Percentiles rank a stretch among this genome's conserved stretches.
Evolutionary conservation across 2,113 vertebrate species (phyloP).

Genomic region (Petrocephalus zakoni): DNA sequence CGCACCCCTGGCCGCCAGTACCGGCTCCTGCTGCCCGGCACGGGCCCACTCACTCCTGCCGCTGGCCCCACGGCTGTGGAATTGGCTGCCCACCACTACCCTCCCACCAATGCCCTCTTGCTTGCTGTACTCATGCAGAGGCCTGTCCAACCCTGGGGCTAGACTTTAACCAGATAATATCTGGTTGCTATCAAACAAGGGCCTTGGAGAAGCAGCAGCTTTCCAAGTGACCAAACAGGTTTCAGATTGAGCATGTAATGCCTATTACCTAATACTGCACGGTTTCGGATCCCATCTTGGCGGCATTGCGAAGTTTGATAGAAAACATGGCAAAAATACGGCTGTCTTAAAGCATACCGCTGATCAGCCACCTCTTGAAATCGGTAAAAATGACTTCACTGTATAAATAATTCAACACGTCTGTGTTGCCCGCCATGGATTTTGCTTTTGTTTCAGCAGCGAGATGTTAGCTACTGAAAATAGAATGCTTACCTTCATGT

Average conservation of each 20-base stretch:
- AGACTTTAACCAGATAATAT: slow-evolving; percentile 9
- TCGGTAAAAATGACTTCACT: slow-evolving; percentile 12
- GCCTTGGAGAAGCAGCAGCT: background rate
- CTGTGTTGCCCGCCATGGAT: background rate
- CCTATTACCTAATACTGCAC: background rate
- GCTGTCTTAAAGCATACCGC: background rate
- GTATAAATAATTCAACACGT: slow-evolving; percentile 16
- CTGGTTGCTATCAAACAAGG: slow-evolving; percentile 10
- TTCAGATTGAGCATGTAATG: background rate
- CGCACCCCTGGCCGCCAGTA: background rate
- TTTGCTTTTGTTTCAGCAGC: background rate
- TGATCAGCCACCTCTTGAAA: slow-evolving; percentile 1
- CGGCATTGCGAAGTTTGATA: background rate
- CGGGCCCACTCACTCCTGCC: background rate
- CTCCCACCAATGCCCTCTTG: background rate
- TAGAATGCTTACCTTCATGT: background rate
- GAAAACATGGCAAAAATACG: background rate
- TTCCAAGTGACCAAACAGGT: slow-evolving; percentile 2
- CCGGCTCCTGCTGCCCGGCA: background rate
- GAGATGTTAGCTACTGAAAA: slow-evolving; percentile 1
- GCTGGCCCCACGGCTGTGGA: background rate
- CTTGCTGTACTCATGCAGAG: background rate
- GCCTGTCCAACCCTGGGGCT: background rate
- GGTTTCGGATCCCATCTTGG: background rate
- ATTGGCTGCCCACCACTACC: background rate